Conservation (phyloP, 2,113 vertebrate species). For the Nymphicus hollandicus region DNA sequence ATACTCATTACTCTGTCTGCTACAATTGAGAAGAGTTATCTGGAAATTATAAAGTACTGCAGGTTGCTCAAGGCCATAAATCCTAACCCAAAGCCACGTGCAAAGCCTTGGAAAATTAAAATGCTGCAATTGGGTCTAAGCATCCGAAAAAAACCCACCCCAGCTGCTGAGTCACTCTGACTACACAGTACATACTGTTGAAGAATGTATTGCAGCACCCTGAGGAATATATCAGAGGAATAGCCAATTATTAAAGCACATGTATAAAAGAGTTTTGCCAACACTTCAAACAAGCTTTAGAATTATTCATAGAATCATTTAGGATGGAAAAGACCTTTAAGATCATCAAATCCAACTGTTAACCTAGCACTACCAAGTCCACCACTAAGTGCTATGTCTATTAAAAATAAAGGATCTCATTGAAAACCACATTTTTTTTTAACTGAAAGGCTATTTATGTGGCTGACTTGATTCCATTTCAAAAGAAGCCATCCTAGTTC, state of each 20-base stretch:
- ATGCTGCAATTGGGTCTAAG: background rate
- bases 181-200: background rate
- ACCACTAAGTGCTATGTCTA: background rate
- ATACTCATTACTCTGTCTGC: background rate
- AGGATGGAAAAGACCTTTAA: background rate
- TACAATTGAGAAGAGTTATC: background rate
- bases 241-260: background rate
- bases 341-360: background rate
- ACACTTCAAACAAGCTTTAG: background rate
- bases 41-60: constrained; percentile 3
- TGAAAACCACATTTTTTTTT: background rate
- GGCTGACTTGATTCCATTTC: background rate
- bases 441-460: background rate
- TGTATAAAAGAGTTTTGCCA: background rate
- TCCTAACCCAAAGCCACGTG: background rate
- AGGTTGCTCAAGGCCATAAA: constrained; percentile 23
- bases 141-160: background rate
- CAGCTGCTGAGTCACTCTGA: background rate
- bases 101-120: constrained; percentile 45
- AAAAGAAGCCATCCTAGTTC: background rate
- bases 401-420: background rate
- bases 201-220: background rate
- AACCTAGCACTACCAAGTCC: background rate
- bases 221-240: background rate
- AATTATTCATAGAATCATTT: background rate